Percentiles rank a stretch among this genome's conserved stretches.
Evolutionary conservation across 2,888 invertebrate species (phyloP).

Genomic region (Calephelis perditalis): DNA sequence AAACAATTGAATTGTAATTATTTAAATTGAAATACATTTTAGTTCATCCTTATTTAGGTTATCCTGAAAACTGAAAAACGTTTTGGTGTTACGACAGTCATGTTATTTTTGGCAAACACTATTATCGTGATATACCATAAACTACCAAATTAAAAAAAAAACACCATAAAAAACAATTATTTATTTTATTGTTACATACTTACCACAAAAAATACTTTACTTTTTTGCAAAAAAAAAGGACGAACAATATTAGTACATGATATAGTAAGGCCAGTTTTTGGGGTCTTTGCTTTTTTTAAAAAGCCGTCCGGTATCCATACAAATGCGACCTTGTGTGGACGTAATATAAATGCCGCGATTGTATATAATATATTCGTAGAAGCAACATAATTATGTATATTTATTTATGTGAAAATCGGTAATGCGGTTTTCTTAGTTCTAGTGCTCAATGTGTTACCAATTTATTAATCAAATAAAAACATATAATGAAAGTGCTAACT

Average conservation of each 20-base stretch:
- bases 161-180: too few relatives aligned
- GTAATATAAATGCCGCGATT: neutral
- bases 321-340: neutral
- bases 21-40: too few relatives aligned
- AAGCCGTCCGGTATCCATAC: neutral
- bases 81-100: too few relatives aligned
- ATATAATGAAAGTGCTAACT: neutral
- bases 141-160: too few relatives aligned
- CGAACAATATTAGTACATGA: too few relatives aligned
- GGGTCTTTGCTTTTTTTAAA: neutral
- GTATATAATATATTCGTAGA: neutral
- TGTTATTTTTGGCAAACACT: too few relatives aligned
- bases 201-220: too few relatives aligned
- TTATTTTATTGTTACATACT: too few relatives aligned
- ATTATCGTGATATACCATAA: too few relatives aligned
- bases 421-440: neutral
- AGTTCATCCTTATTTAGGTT: too few relatives aligned
- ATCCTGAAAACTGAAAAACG: neutral
- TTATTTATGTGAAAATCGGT: neutral
- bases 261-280: neutral
- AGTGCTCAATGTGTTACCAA: constrained; percentile 13
- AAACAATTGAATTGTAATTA: neutral
- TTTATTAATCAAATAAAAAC: neutral
- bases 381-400: constrained; percentile 1
- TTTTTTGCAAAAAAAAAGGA: too few relatives aligned